Evolutionary conservation across 2,113 vertebrate genomes (phyloP).

Genomic region (Myodes glareolus): DNA sequence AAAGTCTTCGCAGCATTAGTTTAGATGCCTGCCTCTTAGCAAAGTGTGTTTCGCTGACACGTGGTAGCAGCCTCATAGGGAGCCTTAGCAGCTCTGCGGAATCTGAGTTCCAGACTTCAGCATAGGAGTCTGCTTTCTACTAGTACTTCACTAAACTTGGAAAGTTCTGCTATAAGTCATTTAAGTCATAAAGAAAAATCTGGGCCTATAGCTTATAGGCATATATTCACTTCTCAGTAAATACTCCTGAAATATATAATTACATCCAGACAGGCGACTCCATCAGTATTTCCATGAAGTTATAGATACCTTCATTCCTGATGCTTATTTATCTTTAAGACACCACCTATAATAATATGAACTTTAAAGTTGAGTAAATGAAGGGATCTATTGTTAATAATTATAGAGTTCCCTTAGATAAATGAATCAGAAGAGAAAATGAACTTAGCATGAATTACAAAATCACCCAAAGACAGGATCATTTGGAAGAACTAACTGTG

Average conservation of each 20-base stretch:
- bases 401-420: neutral
- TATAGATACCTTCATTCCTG: neutral
- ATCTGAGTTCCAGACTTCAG: neutral
- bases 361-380: conserved; percentile 1
- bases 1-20: neutral
- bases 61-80: too few relatives aligned
- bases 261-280: neutral
- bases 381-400: neutral
- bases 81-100: neutral
- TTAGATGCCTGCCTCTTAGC: neutral
- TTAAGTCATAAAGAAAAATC: neutral
- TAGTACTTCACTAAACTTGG: neutral
- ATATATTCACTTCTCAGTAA: conserved; percentile 26
- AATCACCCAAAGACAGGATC: neutral
- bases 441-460: neutral
- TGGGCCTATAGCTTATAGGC: neutral
- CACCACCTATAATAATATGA: neutral
- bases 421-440: neutral
- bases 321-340: conserved; percentile 30
- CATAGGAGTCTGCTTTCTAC: neutral
- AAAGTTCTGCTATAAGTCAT: neutral
- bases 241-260: neutral
- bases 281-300: conserved; percentile 37
- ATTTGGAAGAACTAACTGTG: neutral
- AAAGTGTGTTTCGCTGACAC: rapidly evolving